These are phyloP conservation scores for Sinohyriopsis cumingii DNA, from an alignment of 2,888 invertebrate genomes.

Conservation along the genomic window DNA sequence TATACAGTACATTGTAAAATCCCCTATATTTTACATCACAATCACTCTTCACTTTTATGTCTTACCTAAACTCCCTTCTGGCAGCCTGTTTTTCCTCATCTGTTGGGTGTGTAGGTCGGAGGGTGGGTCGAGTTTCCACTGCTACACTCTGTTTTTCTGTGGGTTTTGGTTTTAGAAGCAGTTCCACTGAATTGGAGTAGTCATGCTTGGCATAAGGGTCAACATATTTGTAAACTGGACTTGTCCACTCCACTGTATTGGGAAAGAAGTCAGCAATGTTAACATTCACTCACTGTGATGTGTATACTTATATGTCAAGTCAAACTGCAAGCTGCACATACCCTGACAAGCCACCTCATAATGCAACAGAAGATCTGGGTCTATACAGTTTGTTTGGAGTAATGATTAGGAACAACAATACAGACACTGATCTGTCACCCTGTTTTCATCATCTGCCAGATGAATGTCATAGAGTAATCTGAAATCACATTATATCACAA, in stretches of 20 bases:
- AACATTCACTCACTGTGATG: background rate
- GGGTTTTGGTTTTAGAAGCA: constrained; percentile 47
- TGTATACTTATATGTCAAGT: too few species aligned
- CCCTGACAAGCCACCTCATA: too few species aligned
- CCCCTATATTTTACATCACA: background rate
- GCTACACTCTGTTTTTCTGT: constrained; percentile 14
- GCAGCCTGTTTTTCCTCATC: constrained; percentile 52
- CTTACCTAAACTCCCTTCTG: constrained; percentile 54
- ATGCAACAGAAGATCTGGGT: too few species aligned
- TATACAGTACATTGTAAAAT: background rate
- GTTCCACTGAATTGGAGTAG: constrained; percentile 50
- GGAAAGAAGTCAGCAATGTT: background rate
- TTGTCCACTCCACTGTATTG: constrained; percentile 57
- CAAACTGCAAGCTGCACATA: too few species aligned
- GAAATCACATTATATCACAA: too few species aligned
- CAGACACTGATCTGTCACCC: too few species aligned
- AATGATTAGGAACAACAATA: too few species aligned
- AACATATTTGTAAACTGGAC: constrained; percentile 59
- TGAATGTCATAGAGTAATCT: too few species aligned
- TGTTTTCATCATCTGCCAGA: too few species aligned
- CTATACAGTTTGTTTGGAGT: too few species aligned
- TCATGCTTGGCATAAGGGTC: constrained; percentile 58
- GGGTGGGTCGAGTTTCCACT: constrained; percentile 3
- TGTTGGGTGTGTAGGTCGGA: constrained; percentile 32
- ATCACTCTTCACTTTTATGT: background rate